Evolutionary conservation across 2,797 vertebrate genomes (phyloP).

Genomic region (Coregonus ussuriensis): DNA sequence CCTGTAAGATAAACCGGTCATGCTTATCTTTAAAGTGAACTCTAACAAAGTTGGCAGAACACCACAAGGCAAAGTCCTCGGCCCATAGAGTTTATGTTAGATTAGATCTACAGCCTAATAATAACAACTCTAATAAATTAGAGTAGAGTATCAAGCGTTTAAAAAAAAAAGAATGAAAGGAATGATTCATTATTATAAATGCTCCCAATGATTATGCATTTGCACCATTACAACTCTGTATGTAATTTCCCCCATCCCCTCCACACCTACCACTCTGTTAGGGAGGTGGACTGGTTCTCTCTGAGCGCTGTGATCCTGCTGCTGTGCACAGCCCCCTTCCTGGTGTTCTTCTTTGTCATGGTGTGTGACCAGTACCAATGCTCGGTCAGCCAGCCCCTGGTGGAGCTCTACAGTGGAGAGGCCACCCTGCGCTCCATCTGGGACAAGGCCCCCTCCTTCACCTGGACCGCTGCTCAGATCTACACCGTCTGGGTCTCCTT

Average conservation of each 20-base stretch:
- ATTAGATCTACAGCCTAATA: not conserved
- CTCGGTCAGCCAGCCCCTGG: conserved; percentile 78
- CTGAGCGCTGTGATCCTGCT: conserved; percentile 80
- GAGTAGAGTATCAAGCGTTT: too few relatives aligned
- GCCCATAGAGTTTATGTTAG: not conserved
- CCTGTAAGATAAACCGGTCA: not conserved
- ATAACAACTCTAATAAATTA: too few relatives aligned
- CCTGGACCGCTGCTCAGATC: conserved; percentile 79
- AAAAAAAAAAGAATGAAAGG: too few relatives aligned
- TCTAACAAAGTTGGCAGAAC: not conserved
- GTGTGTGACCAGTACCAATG: conserved; percentile 93
- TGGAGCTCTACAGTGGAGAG: conserved; percentile 75
- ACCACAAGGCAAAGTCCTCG: not conserved
- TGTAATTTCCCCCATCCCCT: not conserved
- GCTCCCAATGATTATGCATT: too few relatives aligned
- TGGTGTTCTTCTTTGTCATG: conserved; percentile 94
- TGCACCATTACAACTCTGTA: not conserved
- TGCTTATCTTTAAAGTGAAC: not conserved
- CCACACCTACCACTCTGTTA: conserved; percentile 45
- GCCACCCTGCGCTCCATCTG: conserved; percentile 83
- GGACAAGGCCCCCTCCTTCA: conserved; percentile 79
- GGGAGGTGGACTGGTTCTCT: conserved; percentile 97
- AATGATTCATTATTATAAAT: too few relatives aligned
- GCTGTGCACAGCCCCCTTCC: conserved; percentile 86
- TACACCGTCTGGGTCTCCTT: conserved; percentile 87